Percentiles rank a stretch among this genome's conserved stretches.
Evolutionary conservation across 2,113 vertebrate genomes (phyloP).

Genomic region (Rhadina sibilatrix): DNA sequence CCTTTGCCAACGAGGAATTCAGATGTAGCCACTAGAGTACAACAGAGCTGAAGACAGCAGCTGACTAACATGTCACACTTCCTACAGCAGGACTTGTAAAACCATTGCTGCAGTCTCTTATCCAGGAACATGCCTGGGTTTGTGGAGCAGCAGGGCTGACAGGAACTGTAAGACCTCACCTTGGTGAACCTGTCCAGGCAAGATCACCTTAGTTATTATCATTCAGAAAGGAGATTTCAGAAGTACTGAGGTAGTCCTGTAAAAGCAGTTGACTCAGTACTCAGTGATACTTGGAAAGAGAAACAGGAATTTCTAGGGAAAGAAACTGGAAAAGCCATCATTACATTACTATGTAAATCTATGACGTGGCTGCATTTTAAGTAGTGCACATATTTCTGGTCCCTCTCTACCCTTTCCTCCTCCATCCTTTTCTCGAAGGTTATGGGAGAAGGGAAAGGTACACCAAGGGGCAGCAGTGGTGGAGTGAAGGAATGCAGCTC

Average conservation of each 20-base stretch:
- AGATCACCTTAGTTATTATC: neutral
- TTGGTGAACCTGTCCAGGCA: neutral
- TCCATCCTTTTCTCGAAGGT: neutral
- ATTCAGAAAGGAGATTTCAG: neutral
- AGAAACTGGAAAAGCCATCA: neutral
- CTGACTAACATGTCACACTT: neutral
- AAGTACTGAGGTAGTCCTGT: neutral
- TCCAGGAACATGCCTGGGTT: neutral
- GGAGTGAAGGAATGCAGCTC: neutral
- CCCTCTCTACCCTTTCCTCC: neutral
- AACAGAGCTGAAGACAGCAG: neutral
- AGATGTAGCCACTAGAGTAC: neutral
- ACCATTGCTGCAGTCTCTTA: neutral
- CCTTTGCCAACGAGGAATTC: neutral
- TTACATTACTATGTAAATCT: neutral
- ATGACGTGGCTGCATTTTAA: neutral
- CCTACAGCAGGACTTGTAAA: neutral
- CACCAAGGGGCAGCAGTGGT: fast-evolving
- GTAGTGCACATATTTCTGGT: neutral
- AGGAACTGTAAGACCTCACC: neutral
- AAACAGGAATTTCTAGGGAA: neutral
- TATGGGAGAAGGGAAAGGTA: neutral
- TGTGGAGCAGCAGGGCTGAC: neutral
- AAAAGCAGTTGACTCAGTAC: neutral
- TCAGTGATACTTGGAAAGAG: neutral